Percentiles rank a stretch among this genome's conserved stretches.
Evolutionary conservation across 2,797 vertebrate genomes (phyloP).

Genomic region (Xenopus petersii): DNA sequence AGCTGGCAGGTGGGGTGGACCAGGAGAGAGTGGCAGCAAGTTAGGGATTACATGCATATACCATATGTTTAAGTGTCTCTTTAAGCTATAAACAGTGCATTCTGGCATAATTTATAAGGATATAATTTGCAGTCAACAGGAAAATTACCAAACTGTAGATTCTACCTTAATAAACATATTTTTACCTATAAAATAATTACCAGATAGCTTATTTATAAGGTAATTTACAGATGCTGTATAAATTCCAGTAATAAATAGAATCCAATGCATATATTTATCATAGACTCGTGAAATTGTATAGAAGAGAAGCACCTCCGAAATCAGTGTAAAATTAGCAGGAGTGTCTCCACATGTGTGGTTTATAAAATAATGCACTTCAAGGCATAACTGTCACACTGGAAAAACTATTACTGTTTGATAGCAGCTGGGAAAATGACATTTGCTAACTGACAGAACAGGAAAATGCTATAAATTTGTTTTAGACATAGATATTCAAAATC

Average conservation of each 20-base stretch:
- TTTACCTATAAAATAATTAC: too few species aligned
- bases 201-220: too few species aligned
- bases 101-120: too few species aligned
- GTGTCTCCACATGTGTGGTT: conserved; percentile 31
- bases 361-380: conserved; percentile 44
- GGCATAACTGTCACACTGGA: conserved; percentile 44
- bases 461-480: conserved; percentile 32
- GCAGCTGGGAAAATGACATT: conserved; percentile 50
- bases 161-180: too few species aligned
- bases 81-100: too few species aligned
- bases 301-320: conserved; percentile 22
- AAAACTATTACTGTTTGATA: conserved; percentile 47
- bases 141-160: too few species aligned
- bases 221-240: conserved; percentile 16
- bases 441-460: conserved; percentile 47
- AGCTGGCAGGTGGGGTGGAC: too few species aligned
- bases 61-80: too few species aligned
- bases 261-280: conserved; percentile 9
- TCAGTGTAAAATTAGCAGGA: conserved; percentile 28
- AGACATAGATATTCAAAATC: conserved; percentile 41
- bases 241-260: conserved; percentile 14
- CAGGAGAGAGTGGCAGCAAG: too few species aligned
- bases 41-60: too few species aligned
- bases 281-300: conserved; percentile 10
- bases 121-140: too few species aligned